Conservation (phyloP, 2,888 invertebrate species). For the Chrysotoxum bicinctum region DNA sequence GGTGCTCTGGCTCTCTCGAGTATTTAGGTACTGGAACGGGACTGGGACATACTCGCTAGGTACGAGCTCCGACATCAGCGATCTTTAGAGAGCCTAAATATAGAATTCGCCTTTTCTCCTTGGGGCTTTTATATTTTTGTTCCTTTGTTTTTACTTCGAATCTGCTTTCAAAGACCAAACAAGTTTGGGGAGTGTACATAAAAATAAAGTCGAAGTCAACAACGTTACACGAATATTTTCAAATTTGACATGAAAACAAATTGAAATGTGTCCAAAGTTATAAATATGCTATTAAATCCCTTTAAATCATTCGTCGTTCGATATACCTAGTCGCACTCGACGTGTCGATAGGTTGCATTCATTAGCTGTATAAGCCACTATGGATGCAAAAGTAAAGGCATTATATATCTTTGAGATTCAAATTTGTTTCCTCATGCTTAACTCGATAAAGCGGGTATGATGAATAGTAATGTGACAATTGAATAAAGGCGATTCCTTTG, state of each 20-base stretch:
- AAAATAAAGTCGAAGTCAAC: constrained; percentile 9
- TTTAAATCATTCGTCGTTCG: constrained; percentile 69
- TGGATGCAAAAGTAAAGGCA: constrained; percentile 28
- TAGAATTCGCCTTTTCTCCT: constrained; percentile 37
- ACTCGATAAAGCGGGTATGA: constrained; percentile 7
- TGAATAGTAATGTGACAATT: constrained; percentile 37
- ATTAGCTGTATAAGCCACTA: not conserved
- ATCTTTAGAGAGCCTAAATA: constrained; percentile 56
- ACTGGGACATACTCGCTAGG: not conserved
- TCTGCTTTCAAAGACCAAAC: constrained; percentile 16
- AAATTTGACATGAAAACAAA: constrained; percentile 67
- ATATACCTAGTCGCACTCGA: constrained; percentile 26
- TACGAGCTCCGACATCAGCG: not conserved
- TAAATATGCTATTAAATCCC: constrained; percentile 72
- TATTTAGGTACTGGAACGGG: constrained; percentile 26
- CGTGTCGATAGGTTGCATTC: constrained; percentile 12
- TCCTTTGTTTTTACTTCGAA: not conserved
- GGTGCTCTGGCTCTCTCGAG: not conserved
- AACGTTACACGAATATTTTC: constrained; percentile 37
- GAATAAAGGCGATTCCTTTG: not conserved
- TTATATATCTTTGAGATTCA: constrained; percentile 3
- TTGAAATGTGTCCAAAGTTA: constrained; percentile 72
- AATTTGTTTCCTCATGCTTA: constrained; percentile 2
- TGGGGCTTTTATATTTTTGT: not conserved
- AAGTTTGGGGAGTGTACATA: not conserved